phyloP scores from a whole-genome alignment of 2,888 invertebrate genomes.

The Cyclophora punctaria region DNA sequence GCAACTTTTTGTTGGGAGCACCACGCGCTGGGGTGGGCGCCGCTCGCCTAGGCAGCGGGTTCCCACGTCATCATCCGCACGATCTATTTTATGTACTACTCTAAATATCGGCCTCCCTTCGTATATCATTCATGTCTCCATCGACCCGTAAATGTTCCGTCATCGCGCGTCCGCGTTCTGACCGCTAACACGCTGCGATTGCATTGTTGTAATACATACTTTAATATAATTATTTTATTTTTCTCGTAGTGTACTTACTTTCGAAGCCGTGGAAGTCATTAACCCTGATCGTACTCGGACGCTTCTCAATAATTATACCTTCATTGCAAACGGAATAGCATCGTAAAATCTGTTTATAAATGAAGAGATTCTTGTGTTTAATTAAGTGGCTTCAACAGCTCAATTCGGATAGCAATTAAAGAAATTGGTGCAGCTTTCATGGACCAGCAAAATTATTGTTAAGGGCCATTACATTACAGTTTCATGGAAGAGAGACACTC shows the following conservation, averaged over 20 bases:
- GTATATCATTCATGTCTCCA: conserved; percentile 18
- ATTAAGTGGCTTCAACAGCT: conserved; percentile 54
- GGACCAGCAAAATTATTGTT: conserved; percentile 58
- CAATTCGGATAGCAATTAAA: conserved; percentile 53
- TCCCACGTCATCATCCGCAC: conserved; percentile 21
- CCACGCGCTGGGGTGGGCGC: conserved; percentile 21
- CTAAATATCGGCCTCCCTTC: conserved; percentile 8
- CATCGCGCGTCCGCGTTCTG: conserved; percentile 13
- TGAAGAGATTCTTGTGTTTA: conserved; percentile 52
- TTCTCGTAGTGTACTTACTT: conserved; percentile 34
- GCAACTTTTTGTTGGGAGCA: conserved; percentile 57
- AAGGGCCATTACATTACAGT: conserved; percentile 59
- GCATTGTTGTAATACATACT: conserved; percentile 31
- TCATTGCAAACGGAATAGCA: conserved; percentile 33
- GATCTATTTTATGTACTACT: conserved; percentile 17
- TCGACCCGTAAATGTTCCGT: conserved; percentile 20
- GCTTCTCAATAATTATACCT: conserved; percentile 34
- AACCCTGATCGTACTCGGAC: conserved; percentile 45
- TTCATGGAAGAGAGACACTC: conserved; percentile 59
- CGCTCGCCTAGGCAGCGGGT: conserved; percentile 2
- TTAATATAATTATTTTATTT: conserved; percentile 32
- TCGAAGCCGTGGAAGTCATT: conserved; percentile 40
- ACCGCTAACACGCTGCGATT: conserved; percentile 24
- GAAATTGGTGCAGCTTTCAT: conserved; percentile 61
- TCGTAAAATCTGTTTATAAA: conserved; percentile 49